These are phyloP conservation scores for Micrastur ruficollis DNA, from an alignment of 2,797 vertebrate species.

Conservation along the genomic window DNA sequence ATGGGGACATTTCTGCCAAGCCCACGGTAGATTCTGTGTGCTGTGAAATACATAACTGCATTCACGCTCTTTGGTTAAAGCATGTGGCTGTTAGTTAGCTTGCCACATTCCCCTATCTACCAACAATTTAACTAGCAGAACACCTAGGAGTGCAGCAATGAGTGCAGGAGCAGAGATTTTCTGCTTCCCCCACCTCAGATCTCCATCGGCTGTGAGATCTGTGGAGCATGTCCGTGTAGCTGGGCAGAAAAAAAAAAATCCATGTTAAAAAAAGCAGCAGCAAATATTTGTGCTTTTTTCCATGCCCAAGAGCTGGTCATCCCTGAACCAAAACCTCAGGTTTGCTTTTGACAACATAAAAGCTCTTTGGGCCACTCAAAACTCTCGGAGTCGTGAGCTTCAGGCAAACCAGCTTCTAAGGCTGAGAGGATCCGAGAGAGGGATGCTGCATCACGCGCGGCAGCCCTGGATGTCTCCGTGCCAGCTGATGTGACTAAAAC, in stretches of 20 bases:
- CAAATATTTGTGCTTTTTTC: not conserved
- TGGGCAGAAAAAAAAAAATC: not conserved
- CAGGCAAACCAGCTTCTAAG: not conserved
- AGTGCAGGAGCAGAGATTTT: not conserved
- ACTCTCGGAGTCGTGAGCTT: rapidly evolving
- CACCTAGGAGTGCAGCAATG: not conserved
- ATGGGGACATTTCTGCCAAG: not conserved
- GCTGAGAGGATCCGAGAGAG: not conserved
- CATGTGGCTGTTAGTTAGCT: not conserved
- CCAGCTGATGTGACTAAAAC: not conserved
- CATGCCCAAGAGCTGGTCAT: not conserved
- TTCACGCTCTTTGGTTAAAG: not conserved
- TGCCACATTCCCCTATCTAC: not conserved
- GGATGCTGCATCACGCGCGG: not conserved
- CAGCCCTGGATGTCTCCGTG: not conserved
- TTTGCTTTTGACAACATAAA: not conserved
- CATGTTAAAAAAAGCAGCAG: not conserved
- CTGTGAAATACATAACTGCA: not conserved
- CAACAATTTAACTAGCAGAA: not conserved
- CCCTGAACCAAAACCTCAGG: not conserved
- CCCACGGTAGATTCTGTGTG: rapidly evolving
- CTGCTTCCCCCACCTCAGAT: not conserved
- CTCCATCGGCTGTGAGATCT: not conserved
- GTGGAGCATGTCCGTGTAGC: not conserved
- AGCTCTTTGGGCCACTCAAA: not conserved